A percentile compares a stretch with the other conserved stretches of the same genome.
Conservation (phyloP, 1,140 invertebrate genomes). For the Orussus abietinus region DNA sequence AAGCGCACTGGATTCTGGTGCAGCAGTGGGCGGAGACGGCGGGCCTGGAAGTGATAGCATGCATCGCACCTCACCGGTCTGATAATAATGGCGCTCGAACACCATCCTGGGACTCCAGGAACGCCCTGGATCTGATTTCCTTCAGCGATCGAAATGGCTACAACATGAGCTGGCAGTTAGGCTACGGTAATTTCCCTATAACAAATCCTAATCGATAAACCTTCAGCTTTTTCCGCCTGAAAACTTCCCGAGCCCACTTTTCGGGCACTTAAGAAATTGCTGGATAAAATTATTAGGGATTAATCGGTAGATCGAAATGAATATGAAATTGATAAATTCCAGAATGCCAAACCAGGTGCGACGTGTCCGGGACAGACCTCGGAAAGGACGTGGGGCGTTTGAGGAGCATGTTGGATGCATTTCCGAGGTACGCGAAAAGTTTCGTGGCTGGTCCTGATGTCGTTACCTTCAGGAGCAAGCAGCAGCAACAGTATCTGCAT, state of each 20-base stretch:
- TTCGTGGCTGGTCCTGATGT: conserved; percentile 47
- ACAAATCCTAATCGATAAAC: conserved; percentile 5
- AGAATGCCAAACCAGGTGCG: conserved; percentile 42
- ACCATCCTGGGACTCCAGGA: conserved; percentile 54
- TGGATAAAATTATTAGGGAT: too few species aligned
- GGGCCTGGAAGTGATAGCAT: conserved; percentile 36
- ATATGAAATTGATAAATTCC: background rate
- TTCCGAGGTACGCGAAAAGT: conserved; percentile 46
- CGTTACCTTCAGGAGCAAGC: conserved; percentile 31
- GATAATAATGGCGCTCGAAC: conserved; percentile 11
- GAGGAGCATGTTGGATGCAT: conserved; percentile 57
- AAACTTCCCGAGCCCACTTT: too few species aligned
- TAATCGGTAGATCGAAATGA: too few species aligned
- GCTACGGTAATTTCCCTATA: conserved; percentile 55
- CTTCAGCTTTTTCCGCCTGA: too few species aligned
- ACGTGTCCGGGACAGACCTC: conserved; percentile 36
- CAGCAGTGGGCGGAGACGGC: conserved; percentile 38
- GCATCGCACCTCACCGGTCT: conserved; percentile 25
- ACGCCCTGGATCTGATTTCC: conserved; percentile 54
- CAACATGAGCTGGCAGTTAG: conserved; percentile 62
- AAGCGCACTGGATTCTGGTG: conserved; percentile 31
- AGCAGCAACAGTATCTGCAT: conserved; percentile 55
- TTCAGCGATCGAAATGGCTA: conserved; percentile 57
- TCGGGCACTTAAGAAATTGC: too few species aligned
- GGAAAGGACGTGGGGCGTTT: conserved; percentile 56